Evolutionary conservation across 1,140 invertebrate species (phyloP).

Genomic region (Alviniconcha marisindica): DNA sequence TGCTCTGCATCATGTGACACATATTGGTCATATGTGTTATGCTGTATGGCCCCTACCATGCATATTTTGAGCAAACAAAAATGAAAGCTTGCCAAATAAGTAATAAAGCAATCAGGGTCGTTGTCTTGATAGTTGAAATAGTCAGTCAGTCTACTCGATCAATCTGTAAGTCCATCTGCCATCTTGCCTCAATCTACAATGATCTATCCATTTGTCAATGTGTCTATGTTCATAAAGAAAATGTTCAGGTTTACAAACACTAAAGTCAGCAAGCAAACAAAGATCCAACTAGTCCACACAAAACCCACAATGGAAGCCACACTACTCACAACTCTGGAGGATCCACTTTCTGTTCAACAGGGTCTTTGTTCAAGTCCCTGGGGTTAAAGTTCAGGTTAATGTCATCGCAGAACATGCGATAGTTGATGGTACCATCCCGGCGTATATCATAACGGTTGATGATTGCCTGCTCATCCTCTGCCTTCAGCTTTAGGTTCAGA

Average conservation of each 20-base stretch:
- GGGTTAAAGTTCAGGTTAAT: slow-evolving; percentile 72
- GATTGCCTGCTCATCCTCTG: slow-evolving; percentile 67
- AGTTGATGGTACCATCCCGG: slow-evolving; percentile 71
- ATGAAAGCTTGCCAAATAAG: too few species aligned
- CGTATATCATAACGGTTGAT: slow-evolving; percentile 69
- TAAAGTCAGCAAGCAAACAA: slow-evolving; percentile 12
- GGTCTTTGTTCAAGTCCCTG: slow-evolving; percentile 60
- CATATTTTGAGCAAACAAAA: too few species aligned
- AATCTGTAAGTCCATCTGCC: too few species aligned
- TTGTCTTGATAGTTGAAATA: too few species aligned
- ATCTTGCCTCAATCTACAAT: too few species aligned
- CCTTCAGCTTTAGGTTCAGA: slow-evolving; percentile 65
- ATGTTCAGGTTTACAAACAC: not conserved
- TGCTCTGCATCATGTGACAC: too few species aligned
- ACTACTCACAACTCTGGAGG: slow-evolving; percentile 71
- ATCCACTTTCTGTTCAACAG: slow-evolving; percentile 62
- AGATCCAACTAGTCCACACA: too few species aligned
- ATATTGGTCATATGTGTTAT: too few species aligned
- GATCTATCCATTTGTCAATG: too few species aligned
- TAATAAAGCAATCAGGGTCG: too few species aligned
- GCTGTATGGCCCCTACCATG: too few species aligned
- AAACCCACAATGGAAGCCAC: not conserved
- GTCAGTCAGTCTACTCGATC: too few species aligned
- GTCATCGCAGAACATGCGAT: slow-evolving; percentile 71
- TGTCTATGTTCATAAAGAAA: not conserved